Base-by-base conservation (phyloP, 1,140 invertebrate genomes). In the Aleiodes sp. region DNA sequence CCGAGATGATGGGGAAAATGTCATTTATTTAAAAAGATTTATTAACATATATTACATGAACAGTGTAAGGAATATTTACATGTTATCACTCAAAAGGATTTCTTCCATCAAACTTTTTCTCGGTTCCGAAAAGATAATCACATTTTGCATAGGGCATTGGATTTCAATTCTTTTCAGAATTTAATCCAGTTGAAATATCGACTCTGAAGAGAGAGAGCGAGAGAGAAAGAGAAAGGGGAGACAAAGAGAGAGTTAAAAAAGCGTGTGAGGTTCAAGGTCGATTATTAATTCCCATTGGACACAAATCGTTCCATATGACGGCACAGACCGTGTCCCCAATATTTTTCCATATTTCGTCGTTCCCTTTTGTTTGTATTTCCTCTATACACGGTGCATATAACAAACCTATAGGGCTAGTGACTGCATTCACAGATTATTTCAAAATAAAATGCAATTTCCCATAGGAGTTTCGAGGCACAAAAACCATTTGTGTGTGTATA, bases 221-320 rank as follows among this genome's bases (percentile, higher is more conserved):
- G n/a, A n/a, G n/a, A n/a, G n/a, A n/a, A n/a, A n/a, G n/a, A n/a
- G n/a, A n/a, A n/a, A n/a, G n/a, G n/a, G 19, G 16, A n/a, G 46
- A 21, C 12, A 56, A 6, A 21, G n/a, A 56, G 4, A 57, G 52
- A 57, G 19, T 62, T 19, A 28, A 26, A 28, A 4, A 46, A 7
- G 41, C 43, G 33, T 14, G 39, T 43, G 26, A 61, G 59, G 59
- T 66, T 56, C n/a, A 66, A 66, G 43, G 63, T 35, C 46, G 64
- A 66, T 66, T 66, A 66, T 56, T 66, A 66, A 66, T 66, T 66
- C 43, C 64, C 46, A 66, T 57, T 21, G 46, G 43, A 56, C n/a
- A 16, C 26, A 66, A 66, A 66, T 57, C 46, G 43, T 31, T 33
- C 57, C 57, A 29, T 14, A 2, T 33, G 28, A 10, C 10, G 14